Base-by-base conservation (phyloP, 1,140 invertebrate genomes). In the Caenorhabditis briggsae region DNA sequence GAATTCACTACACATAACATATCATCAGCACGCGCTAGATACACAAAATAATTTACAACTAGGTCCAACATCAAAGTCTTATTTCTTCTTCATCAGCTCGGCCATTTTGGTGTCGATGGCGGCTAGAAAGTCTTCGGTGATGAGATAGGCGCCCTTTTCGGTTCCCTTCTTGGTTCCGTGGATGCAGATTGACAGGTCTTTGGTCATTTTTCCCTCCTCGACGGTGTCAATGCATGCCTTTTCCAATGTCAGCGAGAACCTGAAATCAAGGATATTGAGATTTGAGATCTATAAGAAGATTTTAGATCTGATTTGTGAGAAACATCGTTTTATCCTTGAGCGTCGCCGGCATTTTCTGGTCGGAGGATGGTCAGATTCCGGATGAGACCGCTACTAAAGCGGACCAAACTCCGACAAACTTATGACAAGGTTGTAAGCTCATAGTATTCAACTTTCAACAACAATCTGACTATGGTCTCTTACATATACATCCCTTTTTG, bases 181-280 rank as follows among this genome's bases (percentile, higher is more conserved):
- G 88, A 98, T 96, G 92, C 97, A 99, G 93, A 98, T 97, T 53
- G 97, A 97, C 90, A 99, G 94, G 95, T 99, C 97, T 93, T 99
- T 99, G n/a, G 97, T 99, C 97, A 99, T 98, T 74, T 94, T 93
- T 23, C 97, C 97, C 83, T 95, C 93, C 93, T 99, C 97, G 89
- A 99, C 98, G 0, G 97, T 98, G 87, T 96, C 95, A 83, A 99
- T 93, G 93, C 97, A 98, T 5, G 97, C 97, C 88, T 94, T 94
- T 91, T 99, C 97, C 48, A 99, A 93, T 43, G 94, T 95, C 86
- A 96, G 93, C 2, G 91, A 88, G 82, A 92, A 92, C 43, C 90
- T 91, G 70, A 46, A 88, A 82, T 1, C 6, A 2, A 14, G n/a
- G n/a, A 18, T 7, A n/a, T 1, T 12, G 50, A n/a, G 18, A 53